Evolutionary conservation across 2,113 vertebrate genomes (phyloP).

Genomic region (Thryonomys swinderianus): DNA sequence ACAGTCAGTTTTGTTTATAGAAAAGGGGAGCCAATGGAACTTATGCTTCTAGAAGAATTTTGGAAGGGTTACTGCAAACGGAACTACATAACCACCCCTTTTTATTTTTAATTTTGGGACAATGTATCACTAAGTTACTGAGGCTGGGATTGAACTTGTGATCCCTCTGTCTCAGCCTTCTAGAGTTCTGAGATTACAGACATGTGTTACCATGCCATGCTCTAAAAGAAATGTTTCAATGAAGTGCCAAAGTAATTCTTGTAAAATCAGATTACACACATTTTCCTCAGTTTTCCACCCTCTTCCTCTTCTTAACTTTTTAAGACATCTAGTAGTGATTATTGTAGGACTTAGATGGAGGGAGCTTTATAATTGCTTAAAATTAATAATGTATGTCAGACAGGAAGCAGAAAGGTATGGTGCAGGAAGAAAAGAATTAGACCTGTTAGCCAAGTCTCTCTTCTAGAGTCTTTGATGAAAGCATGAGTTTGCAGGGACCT

Average conservation of each 20-base stretch:
- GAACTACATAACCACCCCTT: not conserved
- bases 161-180: not conserved
- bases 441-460: not conserved
- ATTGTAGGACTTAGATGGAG: not conserved
- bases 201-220: not conserved
- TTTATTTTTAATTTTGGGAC: not conserved
- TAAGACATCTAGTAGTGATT: not conserved
- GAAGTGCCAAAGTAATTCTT: not conserved
- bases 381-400: not conserved
- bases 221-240: constrained; percentile 21
- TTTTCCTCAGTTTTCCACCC: not conserved
- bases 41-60: not conserved
- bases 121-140: not conserved
- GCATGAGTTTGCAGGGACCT: not conserved
- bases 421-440: not conserved
- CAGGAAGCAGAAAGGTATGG: not conserved
- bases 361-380: not conserved
- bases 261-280: not conserved
- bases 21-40: not conserved
- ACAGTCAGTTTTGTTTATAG: not conserved
- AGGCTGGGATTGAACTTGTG: not conserved
- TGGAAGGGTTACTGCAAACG: not conserved
- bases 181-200: not conserved
- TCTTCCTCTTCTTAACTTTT: not conserved
- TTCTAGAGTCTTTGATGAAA: not conserved